A percentile compares a stretch with the other conserved stretches of the same genome.
Evolutionary conservation across 2,797 vertebrate genomes (phyloP).

Genomic region (Danio choprae): DNA sequence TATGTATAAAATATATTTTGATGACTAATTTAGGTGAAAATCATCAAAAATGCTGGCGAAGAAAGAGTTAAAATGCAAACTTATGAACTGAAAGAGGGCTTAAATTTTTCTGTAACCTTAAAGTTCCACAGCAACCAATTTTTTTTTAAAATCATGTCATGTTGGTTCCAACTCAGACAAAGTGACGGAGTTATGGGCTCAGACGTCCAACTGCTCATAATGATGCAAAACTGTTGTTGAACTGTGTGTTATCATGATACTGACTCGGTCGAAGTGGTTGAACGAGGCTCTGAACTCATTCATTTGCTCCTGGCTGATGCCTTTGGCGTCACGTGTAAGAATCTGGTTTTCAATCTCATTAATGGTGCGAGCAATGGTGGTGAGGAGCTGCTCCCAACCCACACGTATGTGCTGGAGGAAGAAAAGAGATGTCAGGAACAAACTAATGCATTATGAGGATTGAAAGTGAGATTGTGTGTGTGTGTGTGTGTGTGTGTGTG

Average conservation of each 20-base stretch:
- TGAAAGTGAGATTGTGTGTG: slow-evolving; percentile 2
- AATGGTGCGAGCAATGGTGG: slow-evolving; percentile 97
- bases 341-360: slow-evolving; percentile 99
- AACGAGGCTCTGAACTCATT: slow-evolving; percentile 97
- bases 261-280: slow-evolving; percentile 99
- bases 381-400: slow-evolving; percentile 98
- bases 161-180: not conserved
- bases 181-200: not conserved
- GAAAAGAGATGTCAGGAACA: slow-evolving; percentile 8
- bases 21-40: too few species aligned
- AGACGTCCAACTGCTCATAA: not conserved
- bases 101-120: too few species aligned
- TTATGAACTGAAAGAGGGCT: not conserved
- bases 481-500: not conserved
- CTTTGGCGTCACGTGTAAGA: slow-evolving; percentile 95
- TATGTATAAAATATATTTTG: too few species aligned
- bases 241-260: slow-evolving; percentile 51
- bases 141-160: not conserved
- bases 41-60: too few species aligned
- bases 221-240: slow-evolving; percentile 15
- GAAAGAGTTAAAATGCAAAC: not conserved
- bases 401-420: slow-evolving; percentile 91
- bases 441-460: not conserved
- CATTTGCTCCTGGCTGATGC: slow-evolving; percentile 98
- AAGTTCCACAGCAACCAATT: not conserved